Evolutionary conservation across 2,888 invertebrate species (phyloP), one percentile per base, ranked within the genome.

Genomic region (Hirtodrosophila confusa): DNA sequence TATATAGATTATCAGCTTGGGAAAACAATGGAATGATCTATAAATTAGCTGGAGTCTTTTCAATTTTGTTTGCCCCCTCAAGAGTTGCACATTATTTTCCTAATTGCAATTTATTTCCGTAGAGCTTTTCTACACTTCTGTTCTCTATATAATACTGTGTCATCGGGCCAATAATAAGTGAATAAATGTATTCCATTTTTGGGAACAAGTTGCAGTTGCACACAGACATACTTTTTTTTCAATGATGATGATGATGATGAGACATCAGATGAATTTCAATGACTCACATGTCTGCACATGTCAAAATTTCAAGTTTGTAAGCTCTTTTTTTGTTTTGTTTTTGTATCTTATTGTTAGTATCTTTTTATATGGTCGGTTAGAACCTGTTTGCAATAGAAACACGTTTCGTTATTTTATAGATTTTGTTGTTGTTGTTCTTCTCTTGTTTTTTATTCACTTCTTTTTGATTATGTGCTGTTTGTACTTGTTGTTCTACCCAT

Each of bases 371-470:
- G 50, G 47, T 45, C 27, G 49, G 45, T 70, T 63, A 29, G 64
- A 79, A 79, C 76, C 86, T 71, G 80, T 85, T 85, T 41, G 61
- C 55, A 48, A 64, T 63, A 62, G 60, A 58, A 84, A 80, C 78
- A 86, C 80, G 86, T 86, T 66, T 78, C 62, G 11, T 68, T 41
- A 39, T 29, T 47, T 51, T 39, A 29, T 62, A 7, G 4, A 17
- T 24, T 7, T 35, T n/a, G n/a, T n/a, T n/a, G n/a, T 11, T 35
- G 3, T 56, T 35, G 17, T 31, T 6, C 2, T 37, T 47, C 29
- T 17, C 17, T 17, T 17, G 17, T 17, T 17, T 17, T 17, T 17
- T 17, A 17, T 17, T 17, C 17, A 36, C 23, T 48, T 51, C 65
- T 11, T 55, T 39, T 54, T 47, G 53, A n/a, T 55, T 64, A 41